phyloP scores from a whole-genome alignment of 30 jellyfish, hydroid and myxozoan species.

The Morbakka virulenta region DNA sequence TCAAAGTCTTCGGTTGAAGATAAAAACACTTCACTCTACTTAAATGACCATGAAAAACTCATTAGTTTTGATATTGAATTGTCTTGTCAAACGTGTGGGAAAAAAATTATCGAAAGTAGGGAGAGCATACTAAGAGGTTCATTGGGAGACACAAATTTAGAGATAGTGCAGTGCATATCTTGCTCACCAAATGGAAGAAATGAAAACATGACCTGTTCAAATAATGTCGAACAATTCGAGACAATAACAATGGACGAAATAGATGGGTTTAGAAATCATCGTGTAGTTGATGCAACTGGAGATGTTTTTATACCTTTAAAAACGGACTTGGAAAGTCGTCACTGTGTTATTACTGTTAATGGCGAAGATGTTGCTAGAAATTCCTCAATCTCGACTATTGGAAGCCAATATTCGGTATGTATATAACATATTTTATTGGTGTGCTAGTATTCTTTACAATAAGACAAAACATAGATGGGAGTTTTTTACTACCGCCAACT shows the following conservation, averaged over 20 bases:
- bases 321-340: constrained; percentile 39
- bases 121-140: constrained; percentile 63
- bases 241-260: neutral
- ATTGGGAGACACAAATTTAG: constrained; percentile 54
- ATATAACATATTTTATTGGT: neutral
- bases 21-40: constrained; percentile 30
- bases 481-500: too few relatives aligned
- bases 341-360: constrained; percentile 31
- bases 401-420: constrained; percentile 48
- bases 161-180: constrained; percentile 60
- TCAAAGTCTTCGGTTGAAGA: constrained; percentile 47
- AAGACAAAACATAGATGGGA: too few relatives aligned
- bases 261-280: neutral
- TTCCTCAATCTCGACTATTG: constrained; percentile 15
- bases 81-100: constrained; percentile 88
- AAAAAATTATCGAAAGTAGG: constrained; percentile 82
- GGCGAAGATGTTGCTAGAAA: constrained; percentile 65
- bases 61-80: constrained; percentile 87
- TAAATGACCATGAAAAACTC: constrained; percentile 2
- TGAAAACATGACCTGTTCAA: neutral
- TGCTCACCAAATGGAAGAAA: constrained; percentile 50
- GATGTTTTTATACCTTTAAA: constrained; percentile 14
- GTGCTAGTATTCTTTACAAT: too few relatives aligned
- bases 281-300: constrained; percentile 26
- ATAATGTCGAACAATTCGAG: neutral